phyloP scores from a whole-genome alignment of 2,113 vertebrate genomes.

The Serilophus lunatus region DNA sequence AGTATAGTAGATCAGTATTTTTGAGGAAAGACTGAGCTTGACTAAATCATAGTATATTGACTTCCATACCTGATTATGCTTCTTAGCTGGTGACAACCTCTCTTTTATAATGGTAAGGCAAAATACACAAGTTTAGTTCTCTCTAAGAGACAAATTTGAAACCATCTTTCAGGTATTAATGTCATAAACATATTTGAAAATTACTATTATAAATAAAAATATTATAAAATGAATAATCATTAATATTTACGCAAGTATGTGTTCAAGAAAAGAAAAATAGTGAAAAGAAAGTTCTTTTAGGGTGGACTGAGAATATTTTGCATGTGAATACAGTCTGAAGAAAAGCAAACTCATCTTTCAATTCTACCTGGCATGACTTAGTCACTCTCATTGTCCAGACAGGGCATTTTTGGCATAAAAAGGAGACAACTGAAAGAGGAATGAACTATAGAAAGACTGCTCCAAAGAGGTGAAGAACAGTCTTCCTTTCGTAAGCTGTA shows the following conservation, averaged over 20 bases:
- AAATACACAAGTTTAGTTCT: background rate
- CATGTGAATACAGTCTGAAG: background rate
- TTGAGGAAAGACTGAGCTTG: background rate
- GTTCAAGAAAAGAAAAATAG: background rate
- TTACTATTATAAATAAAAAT: background rate
- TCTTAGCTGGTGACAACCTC: background rate
- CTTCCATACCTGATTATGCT: background rate
- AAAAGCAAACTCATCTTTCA: background rate
- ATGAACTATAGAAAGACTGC: background rate
- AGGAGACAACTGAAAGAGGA: background rate
- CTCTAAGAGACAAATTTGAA: background rate
- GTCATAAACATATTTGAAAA: background rate
- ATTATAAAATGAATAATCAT: background rate
- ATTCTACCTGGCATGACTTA: background rate
- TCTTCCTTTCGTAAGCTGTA: accelerated
- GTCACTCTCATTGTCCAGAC: background rate
- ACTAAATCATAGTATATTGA: background rate
- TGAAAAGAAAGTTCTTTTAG: background rate
- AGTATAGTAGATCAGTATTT: background rate
- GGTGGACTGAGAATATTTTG: accelerated
- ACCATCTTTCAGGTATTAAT: background rate
- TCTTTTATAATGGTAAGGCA: background rate
- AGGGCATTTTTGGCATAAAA: background rate
- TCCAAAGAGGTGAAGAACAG: background rate
- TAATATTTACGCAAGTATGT: background rate